Percentiles rank a stretch among this genome's conserved stretches.
Conservation (phyloP, 1,140 invertebrate genomes). For the Conus ventricosus region DNA sequence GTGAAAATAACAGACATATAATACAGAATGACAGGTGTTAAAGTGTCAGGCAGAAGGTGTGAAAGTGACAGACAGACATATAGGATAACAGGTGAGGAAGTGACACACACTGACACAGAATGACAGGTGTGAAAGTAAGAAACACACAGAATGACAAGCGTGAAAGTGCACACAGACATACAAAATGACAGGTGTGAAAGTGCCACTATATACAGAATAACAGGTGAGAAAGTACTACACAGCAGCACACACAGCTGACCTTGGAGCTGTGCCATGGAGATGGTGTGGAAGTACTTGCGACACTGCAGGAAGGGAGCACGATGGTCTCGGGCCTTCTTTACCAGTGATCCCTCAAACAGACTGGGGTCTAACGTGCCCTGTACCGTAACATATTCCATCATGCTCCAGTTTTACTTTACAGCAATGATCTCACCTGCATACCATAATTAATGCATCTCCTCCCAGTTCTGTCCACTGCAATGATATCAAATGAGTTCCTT, state of each 20-base stretch:
- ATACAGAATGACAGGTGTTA: too few relatives aligned
- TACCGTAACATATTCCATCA: conserved; percentile 31
- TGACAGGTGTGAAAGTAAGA: too few relatives aligned
- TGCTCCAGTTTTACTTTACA: not conserved
- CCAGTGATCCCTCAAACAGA: conserved; percentile 65
- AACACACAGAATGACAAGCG: too few relatives aligned
- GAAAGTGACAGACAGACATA: too few relatives aligned
- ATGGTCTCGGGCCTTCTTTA: conserved; percentile 63
- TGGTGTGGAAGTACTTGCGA: conserved; percentile 72
- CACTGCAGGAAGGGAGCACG: conserved; percentile 73
- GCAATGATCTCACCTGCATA: not conserved
- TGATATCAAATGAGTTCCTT: too few relatives aligned
- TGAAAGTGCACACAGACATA: not conserved
- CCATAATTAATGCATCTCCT: not conserved
- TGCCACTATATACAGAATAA: too few relatives aligned
- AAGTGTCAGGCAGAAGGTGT: too few relatives aligned
- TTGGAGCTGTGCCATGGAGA: conserved; percentile 70
- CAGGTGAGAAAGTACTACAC: not conserved
- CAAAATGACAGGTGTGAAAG: not conserved
- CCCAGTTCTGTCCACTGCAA: too few relatives aligned
- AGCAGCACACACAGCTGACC: conserved; percentile 44
- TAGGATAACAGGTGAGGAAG: too few relatives aligned
- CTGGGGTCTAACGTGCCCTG: conserved; percentile 67
- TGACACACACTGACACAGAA: too few relatives aligned
- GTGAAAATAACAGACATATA: too few relatives aligned